Conservation (phyloP, 2,888 invertebrate species). For the Pilophorus perplexus region DNA sequence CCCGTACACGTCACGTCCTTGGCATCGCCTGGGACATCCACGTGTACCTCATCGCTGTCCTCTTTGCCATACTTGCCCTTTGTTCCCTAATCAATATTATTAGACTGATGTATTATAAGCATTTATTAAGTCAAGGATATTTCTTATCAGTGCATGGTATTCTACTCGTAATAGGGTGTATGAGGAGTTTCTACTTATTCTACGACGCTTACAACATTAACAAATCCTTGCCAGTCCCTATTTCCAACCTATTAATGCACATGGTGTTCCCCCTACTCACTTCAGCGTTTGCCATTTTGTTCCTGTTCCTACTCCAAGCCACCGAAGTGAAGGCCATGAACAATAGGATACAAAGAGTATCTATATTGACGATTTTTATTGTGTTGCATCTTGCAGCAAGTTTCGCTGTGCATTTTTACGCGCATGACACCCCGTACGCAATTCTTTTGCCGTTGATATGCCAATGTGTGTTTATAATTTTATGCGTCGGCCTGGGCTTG, state of each 20-base stretch:
- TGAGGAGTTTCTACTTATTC: constrained; percentile 81
- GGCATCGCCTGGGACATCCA: constrained; percentile 89
- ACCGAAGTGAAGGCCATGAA: constrained; percentile 57
- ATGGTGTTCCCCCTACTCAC: constrained; percentile 83
- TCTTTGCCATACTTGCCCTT: constrained; percentile 79
- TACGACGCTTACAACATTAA: constrained; percentile 91
- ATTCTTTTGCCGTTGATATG: constrained; percentile 66
- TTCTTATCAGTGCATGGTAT: constrained; percentile 82
- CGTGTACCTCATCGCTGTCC: constrained; percentile 79
- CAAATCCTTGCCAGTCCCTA: constrained; percentile 69
- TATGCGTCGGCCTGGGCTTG: constrained; percentile 78
- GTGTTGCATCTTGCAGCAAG: constrained; percentile 75
- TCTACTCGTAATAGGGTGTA: constrained; percentile 74
- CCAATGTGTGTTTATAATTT: constrained; percentile 80
- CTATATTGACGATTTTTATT: constrained; percentile 74
- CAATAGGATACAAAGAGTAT: constrained; percentile 66
- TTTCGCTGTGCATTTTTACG: constrained; percentile 70
- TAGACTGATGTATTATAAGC: constrained; percentile 80
- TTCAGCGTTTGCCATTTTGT: constrained; percentile 83
- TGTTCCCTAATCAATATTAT: constrained; percentile 84
- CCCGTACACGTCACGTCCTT: constrained; percentile 56
- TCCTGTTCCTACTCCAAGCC: constrained; percentile 78
- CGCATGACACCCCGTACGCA: constrained; percentile 47
- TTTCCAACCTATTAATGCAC: constrained; percentile 79
- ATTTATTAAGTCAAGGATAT: constrained; percentile 82